Evolutionary conservation across 2,888 invertebrate genomes (phyloP).

Genomic region (Subacronicta megacephala): DNA sequence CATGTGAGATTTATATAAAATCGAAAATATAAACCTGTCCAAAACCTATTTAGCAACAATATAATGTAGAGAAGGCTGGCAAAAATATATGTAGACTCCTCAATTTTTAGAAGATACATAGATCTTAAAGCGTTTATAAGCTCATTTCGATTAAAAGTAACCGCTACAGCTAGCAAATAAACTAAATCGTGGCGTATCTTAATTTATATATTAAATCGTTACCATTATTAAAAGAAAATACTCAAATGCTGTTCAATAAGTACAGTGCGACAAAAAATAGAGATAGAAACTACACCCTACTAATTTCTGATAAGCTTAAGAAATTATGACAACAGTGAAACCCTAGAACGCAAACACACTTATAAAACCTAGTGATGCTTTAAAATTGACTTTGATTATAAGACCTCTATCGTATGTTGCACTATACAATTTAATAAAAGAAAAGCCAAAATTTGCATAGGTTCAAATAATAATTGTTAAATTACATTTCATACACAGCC

Average conservation of each 20-base stretch:
- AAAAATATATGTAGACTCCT: conserved; percentile 43
- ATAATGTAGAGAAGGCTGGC: conserved; percentile 44
- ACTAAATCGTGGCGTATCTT: conserved; percentile 62
- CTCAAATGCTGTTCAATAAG: conserved; percentile 58
- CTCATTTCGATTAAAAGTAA: conserved; percentile 75
- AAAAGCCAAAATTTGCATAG: conserved; percentile 48
- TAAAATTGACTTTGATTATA: conserved; percentile 6
- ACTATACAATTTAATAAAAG: conserved; percentile 44
- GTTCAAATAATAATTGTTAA: conserved; percentile 56
- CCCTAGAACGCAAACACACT: conserved; percentile 20
- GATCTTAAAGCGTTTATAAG: conserved; percentile 80
- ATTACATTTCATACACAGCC: conserved; percentile 71
- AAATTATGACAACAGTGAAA: conserved; percentile 26
- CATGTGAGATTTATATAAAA: conserved; percentile 18
- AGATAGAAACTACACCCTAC: conserved; percentile 11
- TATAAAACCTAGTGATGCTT: conserved; percentile 10
- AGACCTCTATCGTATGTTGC: conserved; percentile 48
- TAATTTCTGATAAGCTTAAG: neutral
- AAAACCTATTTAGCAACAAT: conserved; percentile 25
- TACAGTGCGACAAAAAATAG: conserved; percentile 60
- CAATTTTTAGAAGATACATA: conserved; percentile 52
- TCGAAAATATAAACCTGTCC: conserved; percentile 7
- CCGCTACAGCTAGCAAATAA: conserved; percentile 70
- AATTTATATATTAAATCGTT: conserved; percentile 40
- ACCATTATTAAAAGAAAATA: conserved; percentile 56